A percentile compares a stretch with the other conserved stretches of the same genome.
Evolutionary conservation across 2,888 invertebrate genomes (phyloP).

Genomic region (Papilio elwesi): DNA sequence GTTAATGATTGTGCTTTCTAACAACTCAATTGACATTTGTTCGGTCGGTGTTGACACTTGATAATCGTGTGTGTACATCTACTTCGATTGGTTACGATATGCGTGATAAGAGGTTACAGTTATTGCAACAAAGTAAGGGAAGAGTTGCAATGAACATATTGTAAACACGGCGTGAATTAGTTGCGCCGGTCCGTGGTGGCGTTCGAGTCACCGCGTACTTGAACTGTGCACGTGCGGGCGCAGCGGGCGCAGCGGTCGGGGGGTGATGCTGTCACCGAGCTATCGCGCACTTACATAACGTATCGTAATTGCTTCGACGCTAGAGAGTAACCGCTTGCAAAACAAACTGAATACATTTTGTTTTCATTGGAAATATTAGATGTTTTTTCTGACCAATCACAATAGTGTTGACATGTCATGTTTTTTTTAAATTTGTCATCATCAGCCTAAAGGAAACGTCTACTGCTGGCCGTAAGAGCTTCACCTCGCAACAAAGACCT

Average conservation of each 20-base stretch:
- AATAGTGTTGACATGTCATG: background rate
- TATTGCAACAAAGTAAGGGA: background rate
- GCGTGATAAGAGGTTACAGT: background rate
- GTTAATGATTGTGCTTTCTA: too few species aligned
- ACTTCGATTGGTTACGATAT: background rate
- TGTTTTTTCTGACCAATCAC: background rate
- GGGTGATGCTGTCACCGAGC: conserved; percentile 24
- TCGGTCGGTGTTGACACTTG: too few species aligned
- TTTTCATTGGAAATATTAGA: conserved; percentile 1
- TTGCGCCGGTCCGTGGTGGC: conserved; percentile 2
- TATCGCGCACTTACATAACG: conserved; percentile 32
- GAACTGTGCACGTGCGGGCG: conserved; percentile 38
- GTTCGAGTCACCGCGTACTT: conserved; percentile 43
- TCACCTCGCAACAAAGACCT: too few species aligned
- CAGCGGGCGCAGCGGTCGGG: background rate
- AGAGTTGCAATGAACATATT: conserved; percentile 2
- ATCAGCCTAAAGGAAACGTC: too few species aligned
- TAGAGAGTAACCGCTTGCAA: background rate
- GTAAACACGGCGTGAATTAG: background rate
- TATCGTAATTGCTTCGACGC: conserved; percentile 5
- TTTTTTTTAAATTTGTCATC: background rate
- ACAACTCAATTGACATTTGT: too few species aligned
- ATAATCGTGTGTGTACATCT: too few species aligned
- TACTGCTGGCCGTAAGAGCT: too few species aligned
- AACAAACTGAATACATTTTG: conserved; percentile 7